A percentile compares a stretch with the other conserved stretches of the same genome.
phyloP scores from a whole-genome alignment of 2,797 vertebrate genomes.

The Acipenser ruthenus region DNA sequence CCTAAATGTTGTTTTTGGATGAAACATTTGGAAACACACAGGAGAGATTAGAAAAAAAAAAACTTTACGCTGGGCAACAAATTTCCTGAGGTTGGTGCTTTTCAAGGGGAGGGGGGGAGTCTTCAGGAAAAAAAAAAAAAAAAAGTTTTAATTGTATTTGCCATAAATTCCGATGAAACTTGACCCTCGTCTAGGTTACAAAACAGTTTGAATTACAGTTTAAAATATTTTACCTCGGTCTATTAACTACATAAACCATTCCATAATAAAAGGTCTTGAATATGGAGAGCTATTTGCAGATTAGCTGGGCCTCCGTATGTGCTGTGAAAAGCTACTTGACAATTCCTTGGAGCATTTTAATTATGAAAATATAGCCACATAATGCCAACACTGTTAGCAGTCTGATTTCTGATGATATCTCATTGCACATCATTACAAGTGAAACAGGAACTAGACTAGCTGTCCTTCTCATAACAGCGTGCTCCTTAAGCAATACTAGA shows the following conservation, averaged over 20 bases:
- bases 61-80: conserved; percentile 13
- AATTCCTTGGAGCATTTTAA: conserved; percentile 53
- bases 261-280: conserved; percentile 12
- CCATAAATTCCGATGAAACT: conserved; percentile 10
- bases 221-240: conserved; percentile 6
- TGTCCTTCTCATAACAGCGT: too few relatives aligned
- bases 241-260: conserved; percentile 26
- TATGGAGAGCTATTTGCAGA: conserved; percentile 35
- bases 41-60: conserved; percentile 9
- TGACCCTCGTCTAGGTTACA: conserved; percentile 8
- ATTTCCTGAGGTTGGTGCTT: conserved; percentile 12
- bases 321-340: conserved; percentile 48
- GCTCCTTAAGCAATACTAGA: too few relatives aligned
- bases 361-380: conserved; percentile 31
- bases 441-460: not conserved
- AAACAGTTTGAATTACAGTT: conserved; percentile 14
- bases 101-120: not conserved
- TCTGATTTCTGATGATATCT: conserved; percentile 3
- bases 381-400: conserved; percentile 11
- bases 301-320: conserved; percentile 43
- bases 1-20: conserved; percentile 30
- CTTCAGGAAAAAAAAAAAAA: not conserved
- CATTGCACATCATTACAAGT: not conserved
- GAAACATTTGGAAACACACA: conserved; percentile 18
- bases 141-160: conserved; percentile 4